Conservation (phyloP, 1,140 invertebrate genomes). For the Pseudoatta argentina region DNA sequence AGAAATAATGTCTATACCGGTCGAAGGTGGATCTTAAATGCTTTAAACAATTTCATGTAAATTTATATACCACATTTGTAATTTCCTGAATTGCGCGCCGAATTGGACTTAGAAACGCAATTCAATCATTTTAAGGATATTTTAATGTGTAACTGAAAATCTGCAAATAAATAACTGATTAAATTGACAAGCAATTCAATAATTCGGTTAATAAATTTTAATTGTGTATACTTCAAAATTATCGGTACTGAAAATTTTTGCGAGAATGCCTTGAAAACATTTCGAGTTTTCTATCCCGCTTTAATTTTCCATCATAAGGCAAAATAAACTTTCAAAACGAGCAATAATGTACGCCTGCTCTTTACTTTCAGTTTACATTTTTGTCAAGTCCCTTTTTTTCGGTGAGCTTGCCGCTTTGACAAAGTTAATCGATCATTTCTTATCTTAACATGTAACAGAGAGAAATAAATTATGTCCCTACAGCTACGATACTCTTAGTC, state of each 20-base stretch:
- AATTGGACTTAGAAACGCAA: too few species aligned
- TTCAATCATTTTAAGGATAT: too few species aligned
- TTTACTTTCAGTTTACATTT: neutral
- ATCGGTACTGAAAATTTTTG: neutral
- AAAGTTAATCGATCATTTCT: slow-evolving; percentile 47
- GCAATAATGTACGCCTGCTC: neutral
- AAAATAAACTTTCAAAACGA: slow-evolving; percentile 8
- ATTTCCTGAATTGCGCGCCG: too few species aligned
- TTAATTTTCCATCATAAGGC: neutral
- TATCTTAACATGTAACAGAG: slow-evolving; percentile 48
- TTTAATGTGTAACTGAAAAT: too few species aligned
- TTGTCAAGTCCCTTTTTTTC: slow-evolving; percentile 24
- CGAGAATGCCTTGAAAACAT: neutral
- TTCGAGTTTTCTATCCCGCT: neutral
- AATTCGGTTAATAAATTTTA: neutral
- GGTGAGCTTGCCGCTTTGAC: slow-evolving; percentile 36
- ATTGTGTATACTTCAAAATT: neutral
- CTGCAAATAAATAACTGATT: too few species aligned
- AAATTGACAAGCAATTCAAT: neutral
- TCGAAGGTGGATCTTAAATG: too few species aligned
- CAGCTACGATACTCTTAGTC: slow-evolving; percentile 52
- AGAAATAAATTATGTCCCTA: slow-evolving; percentile 52
- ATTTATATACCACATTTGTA: too few species aligned
- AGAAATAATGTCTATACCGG: too few species aligned
- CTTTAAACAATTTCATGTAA: too few species aligned